Base-by-base conservation (phyloP, 2,888 invertebrate genomes). In the Petrolisthes cinctipes region DNA sequence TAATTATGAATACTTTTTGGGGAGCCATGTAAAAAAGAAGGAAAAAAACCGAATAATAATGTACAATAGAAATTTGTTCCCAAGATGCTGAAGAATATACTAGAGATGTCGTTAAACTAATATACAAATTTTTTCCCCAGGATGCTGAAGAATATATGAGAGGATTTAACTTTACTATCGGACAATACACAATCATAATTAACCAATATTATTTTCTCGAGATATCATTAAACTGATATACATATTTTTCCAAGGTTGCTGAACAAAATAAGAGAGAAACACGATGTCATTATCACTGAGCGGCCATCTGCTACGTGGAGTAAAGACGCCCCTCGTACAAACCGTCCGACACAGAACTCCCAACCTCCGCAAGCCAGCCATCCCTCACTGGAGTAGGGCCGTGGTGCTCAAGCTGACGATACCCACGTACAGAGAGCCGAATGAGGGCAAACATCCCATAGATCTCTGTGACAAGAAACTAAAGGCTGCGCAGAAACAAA, bases 321-420 rank as follows among this genome's bases (percentile, higher is more conserved):
- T 75, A 14, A 57, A 56, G 51, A 78, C 9, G 17, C 85, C 88
- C 20, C 37, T 88, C 54, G 23, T 78, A 14, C 85, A 82, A n/a
- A 51, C 57, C 5, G 20, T 88, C 54, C 14, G 88, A 53, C 54
- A 80, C 7, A 85, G 85, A 68, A 68, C 54, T 23, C 82, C 82
- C 9, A 81, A 88, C 56, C 51, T 88, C 7, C 75, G 82, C n/a
- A 84, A 66, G 37, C 85, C 85, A 56, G 82, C 82, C 56, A 76
- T 85, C 20, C 88, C 88, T 17, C 88, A 88, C 54, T 85, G 85
- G 82, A 23, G 53, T 6, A 81, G 88, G 23, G 88, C 88, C 11
- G 85, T 88, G 17, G 85, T 82, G 20, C 71, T 88, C 37, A 76
- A 82, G 51, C 68, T 88, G 9, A 71, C 71, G 20, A 23, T 85